Evolutionary conservation across 1,140 invertebrate species (phyloP).

Genomic region (Heterodera schachtii): DNA sequence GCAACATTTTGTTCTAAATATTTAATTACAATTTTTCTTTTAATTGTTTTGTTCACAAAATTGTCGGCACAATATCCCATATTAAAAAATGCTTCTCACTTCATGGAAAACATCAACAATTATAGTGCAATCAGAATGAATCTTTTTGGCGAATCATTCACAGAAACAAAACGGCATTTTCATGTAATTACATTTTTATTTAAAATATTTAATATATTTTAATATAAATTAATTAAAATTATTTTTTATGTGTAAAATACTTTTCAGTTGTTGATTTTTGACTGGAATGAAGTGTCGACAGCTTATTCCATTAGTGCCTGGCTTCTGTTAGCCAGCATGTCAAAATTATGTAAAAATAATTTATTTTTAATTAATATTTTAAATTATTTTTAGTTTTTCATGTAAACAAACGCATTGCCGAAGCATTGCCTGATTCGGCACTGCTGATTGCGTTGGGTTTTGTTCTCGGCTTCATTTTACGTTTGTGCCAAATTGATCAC

Average conservation of each 20-base stretch:
- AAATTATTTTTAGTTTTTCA: slow-evolving; percentile 55
- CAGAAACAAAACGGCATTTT: background rate
- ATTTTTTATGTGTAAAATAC: too few species aligned
- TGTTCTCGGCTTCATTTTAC: slow-evolving; percentile 36
- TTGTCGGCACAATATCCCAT: background rate
- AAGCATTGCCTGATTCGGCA: slow-evolving; percentile 54
- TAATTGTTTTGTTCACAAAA: background rate
- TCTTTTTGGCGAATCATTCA: background rate
- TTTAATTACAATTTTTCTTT: background rate
- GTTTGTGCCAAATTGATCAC: slow-evolving; percentile 17
- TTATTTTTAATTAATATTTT: slow-evolving; percentile 21
- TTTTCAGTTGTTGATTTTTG: slow-evolving; percentile 40
- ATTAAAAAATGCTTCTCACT: background rate
- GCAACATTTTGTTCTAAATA: background rate
- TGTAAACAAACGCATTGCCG: slow-evolving; percentile 49
- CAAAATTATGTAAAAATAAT: slow-evolving; percentile 54
- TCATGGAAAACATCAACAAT: background rate
- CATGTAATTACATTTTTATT: background rate
- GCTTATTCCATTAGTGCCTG: slow-evolving; percentile 44
- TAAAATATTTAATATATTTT: too few species aligned
- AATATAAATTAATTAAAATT: too few species aligned
- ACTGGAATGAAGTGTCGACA: slow-evolving; percentile 45
- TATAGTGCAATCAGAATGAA: background rate
- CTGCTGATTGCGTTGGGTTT: slow-evolving; percentile 57
- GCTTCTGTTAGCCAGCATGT: slow-evolving; percentile 48